These are phyloP conservation scores for Agelaius tricolor DNA, from an alignment of 2,113 vertebrate genomes.

Conservation along the genomic window DNA sequence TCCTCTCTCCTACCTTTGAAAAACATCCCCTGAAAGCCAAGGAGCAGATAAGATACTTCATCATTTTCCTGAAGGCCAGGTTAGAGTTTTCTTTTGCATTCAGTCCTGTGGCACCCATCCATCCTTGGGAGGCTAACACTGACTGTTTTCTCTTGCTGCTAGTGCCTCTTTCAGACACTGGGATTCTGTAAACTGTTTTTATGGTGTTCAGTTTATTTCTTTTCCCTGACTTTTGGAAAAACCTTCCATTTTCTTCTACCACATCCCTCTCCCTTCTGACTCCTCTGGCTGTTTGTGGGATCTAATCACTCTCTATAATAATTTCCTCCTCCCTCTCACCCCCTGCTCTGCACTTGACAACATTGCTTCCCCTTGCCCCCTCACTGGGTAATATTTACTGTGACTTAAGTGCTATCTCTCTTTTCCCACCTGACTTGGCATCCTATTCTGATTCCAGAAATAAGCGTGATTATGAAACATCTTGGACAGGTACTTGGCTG, in stretches of 20 bases:
- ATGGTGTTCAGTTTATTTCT: slow-evolving; percentile 31
- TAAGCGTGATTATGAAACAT: background rate
- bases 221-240: slow-evolving; percentile 43
- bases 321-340: slow-evolving; percentile 33
- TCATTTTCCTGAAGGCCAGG: slow-evolving; percentile 1
- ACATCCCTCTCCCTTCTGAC: background rate
- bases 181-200: slow-evolving; percentile 13
- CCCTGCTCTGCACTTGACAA: background rate
- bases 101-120: slow-evolving; percentile 11
- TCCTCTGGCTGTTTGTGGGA: slow-evolving; percentile 1
- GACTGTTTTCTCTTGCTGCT: slow-evolving; percentile 9
- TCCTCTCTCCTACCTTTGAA: slow-evolving; percentile 21
- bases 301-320: slow-evolving; percentile 1
- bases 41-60: slow-evolving; percentile 34
- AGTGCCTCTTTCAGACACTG: background rate
- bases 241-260: background rate
- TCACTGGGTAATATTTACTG: slow-evolving; percentile 13
- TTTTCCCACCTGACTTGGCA: slow-evolving; percentile 63
- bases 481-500: background rate
- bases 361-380: background rate
- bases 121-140: background rate
- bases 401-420: background rate
- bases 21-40: slow-evolving; percentile 1
- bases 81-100: slow-evolving; percentile 32
- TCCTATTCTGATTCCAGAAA: slow-evolving; percentile 40